Evolutionary conservation across 2,888 invertebrate genomes (phyloP).

Genomic region (Hylaea fasciaria): DNA sequence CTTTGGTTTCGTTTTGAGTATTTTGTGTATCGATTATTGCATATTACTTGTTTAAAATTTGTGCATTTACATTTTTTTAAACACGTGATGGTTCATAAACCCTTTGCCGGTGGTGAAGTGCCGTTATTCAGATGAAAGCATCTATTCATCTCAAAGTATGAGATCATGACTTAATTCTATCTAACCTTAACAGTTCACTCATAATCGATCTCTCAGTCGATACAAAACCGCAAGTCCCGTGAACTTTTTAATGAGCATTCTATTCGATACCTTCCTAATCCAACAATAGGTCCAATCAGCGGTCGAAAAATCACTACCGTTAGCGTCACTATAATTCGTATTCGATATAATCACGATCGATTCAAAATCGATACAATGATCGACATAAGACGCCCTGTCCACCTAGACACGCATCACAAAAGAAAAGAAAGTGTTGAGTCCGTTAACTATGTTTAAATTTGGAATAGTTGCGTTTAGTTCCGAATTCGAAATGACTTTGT

Average conservation of each 20-base stretch:
- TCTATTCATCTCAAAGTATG: conserved; percentile 6
- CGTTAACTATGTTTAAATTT: conserved; percentile 71
- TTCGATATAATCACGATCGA: conserved; percentile 72
- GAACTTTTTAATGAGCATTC: conserved; percentile 61
- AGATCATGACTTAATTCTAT: conserved; percentile 28
- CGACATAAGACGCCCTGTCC: conserved; percentile 76
- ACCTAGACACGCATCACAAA: conserved; percentile 63
- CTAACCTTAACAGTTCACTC: conserved; percentile 32
- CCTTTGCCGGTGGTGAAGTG: not conserved
- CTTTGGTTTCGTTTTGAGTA: not conserved
- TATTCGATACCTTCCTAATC: conserved; percentile 49
- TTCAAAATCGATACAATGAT: conserved; percentile 71
- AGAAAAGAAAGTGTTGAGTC: conserved; percentile 77
- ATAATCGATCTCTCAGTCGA: conserved; percentile 30
- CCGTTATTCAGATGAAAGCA: conserved; percentile 9
- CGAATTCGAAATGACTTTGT: conserved; percentile 47
- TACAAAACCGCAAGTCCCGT: conserved; percentile 27
- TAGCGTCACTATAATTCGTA: conserved; percentile 42
- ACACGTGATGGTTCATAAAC: not conserved
- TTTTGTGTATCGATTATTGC: not conserved
- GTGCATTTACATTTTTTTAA: not conserved
- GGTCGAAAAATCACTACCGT: conserved; percentile 63
- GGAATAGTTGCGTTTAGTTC: conserved; percentile 56
- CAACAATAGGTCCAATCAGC: conserved; percentile 76
- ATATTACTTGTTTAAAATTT: not conserved